phyloP scores from a whole-genome alignment of 2,888 invertebrate species.

The Liodrosophila aerea region DNA sequence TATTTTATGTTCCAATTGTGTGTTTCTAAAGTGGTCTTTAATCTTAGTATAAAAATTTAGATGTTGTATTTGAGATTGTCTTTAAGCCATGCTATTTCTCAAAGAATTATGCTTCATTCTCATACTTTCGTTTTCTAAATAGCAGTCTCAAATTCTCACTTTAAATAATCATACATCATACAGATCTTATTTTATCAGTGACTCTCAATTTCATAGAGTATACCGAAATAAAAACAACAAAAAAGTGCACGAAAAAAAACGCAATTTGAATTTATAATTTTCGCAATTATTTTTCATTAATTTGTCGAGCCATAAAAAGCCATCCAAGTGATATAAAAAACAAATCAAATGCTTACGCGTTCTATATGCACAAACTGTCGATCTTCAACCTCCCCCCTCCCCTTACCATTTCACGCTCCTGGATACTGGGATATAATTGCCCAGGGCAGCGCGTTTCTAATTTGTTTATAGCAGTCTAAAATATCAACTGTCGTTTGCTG shows the following conservation, averaged over 20 bases:
- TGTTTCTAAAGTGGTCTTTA: too few species aligned
- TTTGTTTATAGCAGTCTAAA: constrained; percentile 64
- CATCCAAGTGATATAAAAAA: constrained; percentile 64
- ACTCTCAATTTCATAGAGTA: constrained; percentile 23
- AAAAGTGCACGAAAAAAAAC: constrained; percentile 45
- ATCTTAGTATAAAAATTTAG: too few species aligned
- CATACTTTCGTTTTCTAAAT: too few species aligned
- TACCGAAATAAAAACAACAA: constrained; percentile 12
- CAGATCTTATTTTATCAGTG: too few species aligned
- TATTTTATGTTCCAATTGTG: too few species aligned
- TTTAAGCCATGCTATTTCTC: too few species aligned
- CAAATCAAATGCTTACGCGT: constrained; percentile 69
- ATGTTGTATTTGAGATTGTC: too few species aligned
- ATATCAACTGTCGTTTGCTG: constrained; percentile 49
- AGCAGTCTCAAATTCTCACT: too few species aligned
- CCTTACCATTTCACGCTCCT: background rate
- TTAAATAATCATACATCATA: too few species aligned
- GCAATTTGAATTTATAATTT: constrained; percentile 74
- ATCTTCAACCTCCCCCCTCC: background rate
- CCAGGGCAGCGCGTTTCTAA: constrained; percentile 51
- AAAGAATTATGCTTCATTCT: too few species aligned
- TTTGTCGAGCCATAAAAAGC: constrained; percentile 57
- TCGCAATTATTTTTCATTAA: constrained; percentile 73
- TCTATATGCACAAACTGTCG: constrained; percentile 13
- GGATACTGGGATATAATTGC: constrained; percentile 48